Evolutionary conservation across 2,888 invertebrate genomes (phyloP), one percentile per base, ranked within the genome.

Genomic region (Hemaris fuciformis): DNA sequence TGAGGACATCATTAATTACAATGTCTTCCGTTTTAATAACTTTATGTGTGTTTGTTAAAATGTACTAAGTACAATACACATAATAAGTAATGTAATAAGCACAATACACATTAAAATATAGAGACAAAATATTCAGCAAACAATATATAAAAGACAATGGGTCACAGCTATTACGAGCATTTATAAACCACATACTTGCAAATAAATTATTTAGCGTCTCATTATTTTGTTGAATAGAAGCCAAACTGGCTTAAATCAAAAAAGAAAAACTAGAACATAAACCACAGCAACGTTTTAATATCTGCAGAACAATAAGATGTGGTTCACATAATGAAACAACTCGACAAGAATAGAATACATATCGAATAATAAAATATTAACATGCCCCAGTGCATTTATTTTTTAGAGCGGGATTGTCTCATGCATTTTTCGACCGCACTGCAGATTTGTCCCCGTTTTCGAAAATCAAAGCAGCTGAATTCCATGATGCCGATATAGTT

Each of bases 171-270:
- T 38, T 38, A 38, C 38, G 38, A n/a, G 13, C 38, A n/a, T 38
- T 38, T 38, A 38, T 38, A 43, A 43, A 43, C 18, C 18, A 20
- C 20, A 20, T 43, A 43, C 10, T 43, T 20, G 43, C 38, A 43
- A 4, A 43, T 43, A 8, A 43, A 18, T 43, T 43, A 8, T 43
- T 20, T 7, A 43, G 18, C 61, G 58, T 53, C 48, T 34, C 18
- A 41, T 23, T 34, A 59, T 58, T 53, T 43, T 8, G 43, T 27
- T 23, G 61, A 59, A 59, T 64, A 3, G 20, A 43, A 43, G 43
- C 43, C 20, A 43, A 20, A 8, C 10, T 43, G 18, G 20, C 10
- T 43, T 18, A 18, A 18, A 8, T 20, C 20, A 43, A 10, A 43
- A 20, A 43, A 8, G 20, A 20, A 43, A 20, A 13, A 38, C 38